Conservation (phyloP, 1,140 invertebrate genomes). For the Drosophila burlai region DNA sequence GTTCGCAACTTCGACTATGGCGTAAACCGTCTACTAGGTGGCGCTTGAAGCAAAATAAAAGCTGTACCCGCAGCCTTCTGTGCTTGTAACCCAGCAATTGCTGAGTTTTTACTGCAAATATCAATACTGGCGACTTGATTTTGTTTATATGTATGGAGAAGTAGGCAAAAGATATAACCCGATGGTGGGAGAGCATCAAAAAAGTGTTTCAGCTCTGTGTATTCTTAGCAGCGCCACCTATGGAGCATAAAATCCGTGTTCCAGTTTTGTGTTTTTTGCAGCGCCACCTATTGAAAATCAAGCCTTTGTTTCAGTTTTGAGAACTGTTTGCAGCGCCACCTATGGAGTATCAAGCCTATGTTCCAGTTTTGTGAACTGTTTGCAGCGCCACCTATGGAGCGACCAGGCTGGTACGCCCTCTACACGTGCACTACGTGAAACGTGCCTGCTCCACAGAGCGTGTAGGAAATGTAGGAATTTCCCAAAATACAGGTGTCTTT, state of each 20-base stretch:
- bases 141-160: too few species aligned
- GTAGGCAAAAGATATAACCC: rapidly evolving
- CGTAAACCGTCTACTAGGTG: too few species aligned
- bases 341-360: not conserved
- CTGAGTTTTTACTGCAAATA: not conserved
- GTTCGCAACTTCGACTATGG: too few species aligned
- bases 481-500: not conserved
- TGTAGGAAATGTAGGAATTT: not conserved
- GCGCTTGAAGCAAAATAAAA: too few species aligned
- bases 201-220: not conserved
- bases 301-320: not conserved
- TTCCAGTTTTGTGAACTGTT: not conserved
- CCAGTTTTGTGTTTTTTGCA: not conserved
- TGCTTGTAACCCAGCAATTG: not conserved
- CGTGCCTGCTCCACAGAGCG: not conserved
- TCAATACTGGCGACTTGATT: not conserved
- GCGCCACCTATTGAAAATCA: not conserved
- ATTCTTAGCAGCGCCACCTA: not conserved
- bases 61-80: too few species aligned
- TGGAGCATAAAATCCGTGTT: too few species aligned
- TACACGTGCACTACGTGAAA: not conserved
- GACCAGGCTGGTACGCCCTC: not conserved
- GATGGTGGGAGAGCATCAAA: not conserved
- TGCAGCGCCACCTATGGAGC: not conserved
- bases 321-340: not conserved